phyloP scores from a whole-genome alignment of 2,113 vertebrate genomes.

The Otocyon megalotis region DNA sequence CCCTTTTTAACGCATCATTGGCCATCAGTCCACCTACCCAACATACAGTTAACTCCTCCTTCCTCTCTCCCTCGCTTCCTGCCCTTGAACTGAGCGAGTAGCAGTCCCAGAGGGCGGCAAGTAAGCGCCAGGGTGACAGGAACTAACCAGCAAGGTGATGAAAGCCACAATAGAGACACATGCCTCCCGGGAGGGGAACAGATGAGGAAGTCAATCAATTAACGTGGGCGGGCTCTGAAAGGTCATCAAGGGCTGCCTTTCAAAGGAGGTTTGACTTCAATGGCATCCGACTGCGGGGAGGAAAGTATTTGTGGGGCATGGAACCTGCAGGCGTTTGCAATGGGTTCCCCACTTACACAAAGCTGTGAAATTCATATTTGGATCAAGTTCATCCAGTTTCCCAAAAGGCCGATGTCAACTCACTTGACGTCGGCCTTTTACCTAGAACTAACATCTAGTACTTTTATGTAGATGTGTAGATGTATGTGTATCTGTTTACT shows the following conservation, averaged over 20 bases:
- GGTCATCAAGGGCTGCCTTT: neutral
- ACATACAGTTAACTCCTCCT: neutral
- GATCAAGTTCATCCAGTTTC: neutral
- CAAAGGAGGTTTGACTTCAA: neutral
- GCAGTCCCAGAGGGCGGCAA: neutral
- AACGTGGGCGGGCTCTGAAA: neutral
- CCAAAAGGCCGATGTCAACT: neutral
- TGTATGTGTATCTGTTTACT: neutral
- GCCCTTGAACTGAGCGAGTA: neutral
- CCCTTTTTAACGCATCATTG: neutral
- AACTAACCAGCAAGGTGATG: neutral
- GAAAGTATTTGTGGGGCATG: neutral
- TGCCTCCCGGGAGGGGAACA: neutral
- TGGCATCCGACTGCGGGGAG: neutral
- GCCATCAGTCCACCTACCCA: neutral
- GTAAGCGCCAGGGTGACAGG: neutral
- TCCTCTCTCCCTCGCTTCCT: neutral
- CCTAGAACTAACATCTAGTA: neutral
- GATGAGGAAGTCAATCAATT: neutral
- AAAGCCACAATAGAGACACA: neutral
- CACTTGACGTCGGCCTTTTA: no score
- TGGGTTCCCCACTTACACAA: neutral
- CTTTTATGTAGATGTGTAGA: neutral
- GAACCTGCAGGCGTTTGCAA: neutral
- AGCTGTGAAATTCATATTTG: neutral